Conservation (phyloP, 2,113 vertebrate genomes). For the Myodes glareolus region DNA sequence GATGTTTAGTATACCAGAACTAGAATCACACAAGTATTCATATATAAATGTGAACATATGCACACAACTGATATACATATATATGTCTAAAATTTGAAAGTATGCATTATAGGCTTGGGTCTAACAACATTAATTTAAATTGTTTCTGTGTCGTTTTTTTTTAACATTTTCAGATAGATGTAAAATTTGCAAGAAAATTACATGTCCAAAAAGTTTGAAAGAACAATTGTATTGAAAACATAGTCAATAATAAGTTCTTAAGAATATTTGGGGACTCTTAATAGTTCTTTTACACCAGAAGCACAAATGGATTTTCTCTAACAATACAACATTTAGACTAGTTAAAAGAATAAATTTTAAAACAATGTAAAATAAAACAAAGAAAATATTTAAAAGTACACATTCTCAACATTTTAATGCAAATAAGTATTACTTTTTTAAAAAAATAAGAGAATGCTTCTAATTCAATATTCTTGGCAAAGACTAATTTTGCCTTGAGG, state of each 20-base stretch:
- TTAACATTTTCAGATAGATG: neutral
- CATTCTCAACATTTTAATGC: neutral
- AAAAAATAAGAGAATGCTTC: neutral
- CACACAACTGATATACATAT: neutral
- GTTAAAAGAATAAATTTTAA: neutral
- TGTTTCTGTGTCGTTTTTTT: neutral
- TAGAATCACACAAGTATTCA: neutral
- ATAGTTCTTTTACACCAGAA: neutral
- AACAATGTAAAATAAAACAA: constrained; percentile 10
- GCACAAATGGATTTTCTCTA: neutral
- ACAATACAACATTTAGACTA: neutral
- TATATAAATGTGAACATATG: neutral
- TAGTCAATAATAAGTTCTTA: neutral
- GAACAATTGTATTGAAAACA: constrained; percentile 3
- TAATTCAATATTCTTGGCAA: neutral
- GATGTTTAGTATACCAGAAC: neutral
- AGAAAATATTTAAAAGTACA: neutral
- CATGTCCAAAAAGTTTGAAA: neutral
- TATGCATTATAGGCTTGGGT: neutral
- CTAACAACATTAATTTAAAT: neutral
- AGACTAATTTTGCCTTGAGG: constrained; percentile 6
- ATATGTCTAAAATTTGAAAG: constrained; percentile 15
- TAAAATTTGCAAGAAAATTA: neutral
- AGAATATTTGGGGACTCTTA: neutral
- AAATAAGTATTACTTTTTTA: neutral